Base-by-base conservation (phyloP, 2,797 vertebrate species). In the Adelosebastes latens region DNA sequence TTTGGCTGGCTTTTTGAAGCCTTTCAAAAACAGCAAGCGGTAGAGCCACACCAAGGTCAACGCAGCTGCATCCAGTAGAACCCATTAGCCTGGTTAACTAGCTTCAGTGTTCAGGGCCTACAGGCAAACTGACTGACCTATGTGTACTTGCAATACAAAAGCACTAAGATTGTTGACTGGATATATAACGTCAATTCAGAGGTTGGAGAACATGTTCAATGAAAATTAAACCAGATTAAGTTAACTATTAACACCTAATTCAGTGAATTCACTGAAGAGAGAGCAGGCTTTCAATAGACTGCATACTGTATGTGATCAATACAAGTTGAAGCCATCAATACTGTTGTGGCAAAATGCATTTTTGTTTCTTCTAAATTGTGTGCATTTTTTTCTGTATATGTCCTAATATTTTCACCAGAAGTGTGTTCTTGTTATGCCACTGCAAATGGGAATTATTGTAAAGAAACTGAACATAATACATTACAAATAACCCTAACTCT, bases 11-110 rank as follows among this genome's bases (percentile, higher is more conserved):
- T 68, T 68, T 76, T 56, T 63, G 16, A 62, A 62, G 55, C 58
- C 46, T 77, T 75, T 53, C 20, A 69, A 12, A 55, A 72, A 31
- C 22, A 62, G 20, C 25, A 39, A 49, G 8, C 6, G 4, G 49
- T 59, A 68, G 31, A 77, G 53, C 49, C 46, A 63, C 14, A 49
- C 65, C 52, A 66, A 49, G 61, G 76, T 67, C 59, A 77, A 65
- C 49, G 22, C 59, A 77, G 72, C 55, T 62, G 58, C 14, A 69
- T 69, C 49, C 29, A 32, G 59, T 20, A 25, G 7, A 80, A 78
- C 80, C 49, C 36, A 62, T 75, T 76, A 66, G 71, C 49, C 46
- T 75, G 8, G 72, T 75, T 81, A 83, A 72, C 49, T 46, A 49
- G 4, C 74, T 66, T 25, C 12, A 62, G 13, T 55, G 24, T 66